Percentiles rank a stretch among this genome's conserved stretches.
These are phyloP conservation scores for Galeruca laticollis DNA, from an alignment of 2,888 invertebrate genomes.

Conservation along the genomic window DNA sequence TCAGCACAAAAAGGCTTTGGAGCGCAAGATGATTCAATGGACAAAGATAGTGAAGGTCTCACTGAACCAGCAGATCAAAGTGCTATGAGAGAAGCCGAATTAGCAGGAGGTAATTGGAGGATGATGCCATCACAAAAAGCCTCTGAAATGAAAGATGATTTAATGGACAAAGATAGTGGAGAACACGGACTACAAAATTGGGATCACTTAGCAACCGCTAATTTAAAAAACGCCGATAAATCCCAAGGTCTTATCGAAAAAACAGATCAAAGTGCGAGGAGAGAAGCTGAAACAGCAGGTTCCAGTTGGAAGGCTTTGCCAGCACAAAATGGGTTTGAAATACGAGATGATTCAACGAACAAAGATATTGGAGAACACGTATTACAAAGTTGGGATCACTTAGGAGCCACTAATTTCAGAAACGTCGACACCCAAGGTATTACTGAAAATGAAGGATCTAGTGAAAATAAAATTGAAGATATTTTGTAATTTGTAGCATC, in stretches of 20 bases:
- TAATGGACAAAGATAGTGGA: background rate
- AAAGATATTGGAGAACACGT: background rate
- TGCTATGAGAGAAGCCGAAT: too few relatives aligned
- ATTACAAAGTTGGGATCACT: background rate
- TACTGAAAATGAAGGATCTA: slow-evolving; percentile 2
- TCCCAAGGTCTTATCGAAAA: background rate
- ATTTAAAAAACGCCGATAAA: background rate
- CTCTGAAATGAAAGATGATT: background rate
- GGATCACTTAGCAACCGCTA: background rate
- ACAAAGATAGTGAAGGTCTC: background rate
- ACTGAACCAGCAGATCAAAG: too few relatives aligned
- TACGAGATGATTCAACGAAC: background rate
- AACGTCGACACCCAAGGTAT: background rate
- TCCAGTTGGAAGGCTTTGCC: background rate
- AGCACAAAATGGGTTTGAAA: background rate
- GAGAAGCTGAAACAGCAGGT: background rate
- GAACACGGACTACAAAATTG: background rate
- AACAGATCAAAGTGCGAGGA: too few relatives aligned
- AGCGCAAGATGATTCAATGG: background rate
- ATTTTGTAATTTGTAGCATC: background rate
- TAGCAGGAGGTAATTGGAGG: slow-evolving; percentile 5
- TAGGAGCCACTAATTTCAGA: background rate
- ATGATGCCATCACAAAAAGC: background rate
- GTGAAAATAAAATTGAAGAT: slow-evolving; percentile 13
- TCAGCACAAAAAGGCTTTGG: background rate